Percentiles rank a stretch among this genome's conserved stretches.
phyloP scores from a whole-genome alignment of 2,113 vertebrate genomes.

The Syngnathus scovelli region DNA sequence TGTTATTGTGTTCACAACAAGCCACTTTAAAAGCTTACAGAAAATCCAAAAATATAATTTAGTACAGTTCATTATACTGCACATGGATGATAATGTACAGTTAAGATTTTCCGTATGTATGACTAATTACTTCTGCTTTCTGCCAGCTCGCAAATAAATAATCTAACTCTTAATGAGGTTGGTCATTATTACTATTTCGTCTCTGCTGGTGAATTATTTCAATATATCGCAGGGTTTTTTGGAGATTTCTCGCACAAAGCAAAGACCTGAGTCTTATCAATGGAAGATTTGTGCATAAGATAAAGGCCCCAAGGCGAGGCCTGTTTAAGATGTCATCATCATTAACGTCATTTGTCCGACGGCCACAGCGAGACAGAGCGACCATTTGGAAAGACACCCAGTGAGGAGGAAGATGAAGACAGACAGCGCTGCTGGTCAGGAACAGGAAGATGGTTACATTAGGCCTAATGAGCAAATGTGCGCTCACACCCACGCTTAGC shows the following conservation, averaged over 20 bases:
- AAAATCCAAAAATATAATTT: neutral
- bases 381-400: conserved; percentile 55
- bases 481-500: conserved; percentile 16
- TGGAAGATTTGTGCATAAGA: conserved; percentile 54
- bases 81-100: neutral
- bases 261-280: conserved; percentile 59
- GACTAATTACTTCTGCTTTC: neutral
- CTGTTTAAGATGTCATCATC: conserved; percentile 69
- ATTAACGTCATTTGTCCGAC: conserved; percentile 57
- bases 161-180: neutral
- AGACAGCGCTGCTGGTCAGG: conserved; percentile 45
- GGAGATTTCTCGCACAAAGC: conserved; percentile 17
- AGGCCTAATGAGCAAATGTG: conserved; percentile 33
- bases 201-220: neutral
- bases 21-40: neutral
- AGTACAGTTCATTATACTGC: neutral
- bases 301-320: conserved; percentile 61
- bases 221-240: neutral
- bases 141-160: neutral
- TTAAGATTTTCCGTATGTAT: neutral
- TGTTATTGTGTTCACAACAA: neutral
- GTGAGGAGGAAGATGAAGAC: conserved; percentile 44
- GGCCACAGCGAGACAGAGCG: conserved; percentile 51
- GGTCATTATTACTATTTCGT: neutral
- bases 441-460: conserved; percentile 40